A percentile compares a stretch with the other conserved stretches of the same genome.
phyloP scores from a whole-genome alignment of 2,113 vertebrate species.

The Campylomormyrus tamandua region DNA sequence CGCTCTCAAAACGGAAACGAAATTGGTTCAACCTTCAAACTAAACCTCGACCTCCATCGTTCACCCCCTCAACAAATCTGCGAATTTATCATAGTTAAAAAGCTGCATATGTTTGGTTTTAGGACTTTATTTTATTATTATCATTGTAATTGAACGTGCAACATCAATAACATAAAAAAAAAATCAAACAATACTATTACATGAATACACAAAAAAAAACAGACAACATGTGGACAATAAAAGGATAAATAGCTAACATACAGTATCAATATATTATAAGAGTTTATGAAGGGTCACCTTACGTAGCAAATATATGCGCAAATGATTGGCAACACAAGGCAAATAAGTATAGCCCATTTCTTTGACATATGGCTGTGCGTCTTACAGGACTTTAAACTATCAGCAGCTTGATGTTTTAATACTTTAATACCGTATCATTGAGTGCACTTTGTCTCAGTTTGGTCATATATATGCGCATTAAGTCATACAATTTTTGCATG shows the following conservation, averaged over 20 bases:
- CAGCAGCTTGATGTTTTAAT: neutral
- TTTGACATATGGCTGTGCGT: neutral
- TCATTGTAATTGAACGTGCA: too few species aligned
- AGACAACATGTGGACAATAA: neutral
- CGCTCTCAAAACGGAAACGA: neutral
- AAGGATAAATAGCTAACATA: neutral
- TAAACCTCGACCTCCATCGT: neutral
- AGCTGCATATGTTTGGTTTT: neutral
- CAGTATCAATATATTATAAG: neutral
- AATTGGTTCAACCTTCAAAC: neutral
- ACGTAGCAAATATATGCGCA: neutral
- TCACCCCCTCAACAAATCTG: neutral
- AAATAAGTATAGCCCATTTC: neutral
- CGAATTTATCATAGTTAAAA: neutral
- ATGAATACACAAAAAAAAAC: neutral
- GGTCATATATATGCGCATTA: neutral
- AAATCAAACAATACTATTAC: neutral
- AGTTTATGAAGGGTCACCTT: neutral
- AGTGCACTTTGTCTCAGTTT: neutral
- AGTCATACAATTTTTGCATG: neutral
- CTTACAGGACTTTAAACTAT: neutral
- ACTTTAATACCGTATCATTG: neutral
- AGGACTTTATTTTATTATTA: neutral
- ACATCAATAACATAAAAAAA: too few species aligned
- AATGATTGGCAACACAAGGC: neutral